Evolutionary conservation across 2,888 invertebrate species (phyloP).

Genomic region (Pecten maximus): DNA sequence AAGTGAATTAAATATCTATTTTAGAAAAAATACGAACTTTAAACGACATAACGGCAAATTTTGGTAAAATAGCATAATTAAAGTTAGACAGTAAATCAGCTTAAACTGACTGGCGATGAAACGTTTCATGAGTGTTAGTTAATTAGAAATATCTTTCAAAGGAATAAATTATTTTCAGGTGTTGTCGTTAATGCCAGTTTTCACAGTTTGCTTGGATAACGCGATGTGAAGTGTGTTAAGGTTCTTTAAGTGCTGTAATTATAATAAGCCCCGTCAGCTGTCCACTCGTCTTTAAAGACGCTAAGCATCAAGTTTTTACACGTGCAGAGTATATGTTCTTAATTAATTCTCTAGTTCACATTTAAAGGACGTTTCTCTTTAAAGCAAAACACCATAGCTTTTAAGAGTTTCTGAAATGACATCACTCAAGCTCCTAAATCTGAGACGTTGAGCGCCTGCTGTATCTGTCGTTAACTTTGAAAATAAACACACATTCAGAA

Average conservation of each 20-base stretch:
- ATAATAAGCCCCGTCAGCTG: not conserved
- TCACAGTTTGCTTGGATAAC: not conserved
- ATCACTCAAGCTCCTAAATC: not conserved
- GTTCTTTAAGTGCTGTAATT: not conserved
- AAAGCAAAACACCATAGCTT: not conserved
- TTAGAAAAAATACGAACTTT: no score
- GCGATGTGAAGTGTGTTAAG: not conserved
- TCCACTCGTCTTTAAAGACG: not conserved
- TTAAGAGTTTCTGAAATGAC: not conserved
- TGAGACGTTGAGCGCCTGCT: no score
- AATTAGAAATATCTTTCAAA: not conserved
- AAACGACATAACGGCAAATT: no score
- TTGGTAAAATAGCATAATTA: not conserved
- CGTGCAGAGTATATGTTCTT: not conserved
- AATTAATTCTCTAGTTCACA: not conserved
- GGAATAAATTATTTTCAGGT: not conserved
- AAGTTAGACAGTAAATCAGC: not conserved
- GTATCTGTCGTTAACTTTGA: no score
- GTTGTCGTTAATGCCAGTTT: not conserved
- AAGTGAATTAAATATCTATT: no score
- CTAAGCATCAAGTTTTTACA: not conserved
- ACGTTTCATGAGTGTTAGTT: not conserved
- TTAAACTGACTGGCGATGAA: not conserved
- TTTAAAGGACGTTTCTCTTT: not conserved
- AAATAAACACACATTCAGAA: no score